Percentiles rank a stretch among this genome's conserved stretches.
Conservation (phyloP, 2,113 vertebrate genomes). For the Alces alces region DNA sequence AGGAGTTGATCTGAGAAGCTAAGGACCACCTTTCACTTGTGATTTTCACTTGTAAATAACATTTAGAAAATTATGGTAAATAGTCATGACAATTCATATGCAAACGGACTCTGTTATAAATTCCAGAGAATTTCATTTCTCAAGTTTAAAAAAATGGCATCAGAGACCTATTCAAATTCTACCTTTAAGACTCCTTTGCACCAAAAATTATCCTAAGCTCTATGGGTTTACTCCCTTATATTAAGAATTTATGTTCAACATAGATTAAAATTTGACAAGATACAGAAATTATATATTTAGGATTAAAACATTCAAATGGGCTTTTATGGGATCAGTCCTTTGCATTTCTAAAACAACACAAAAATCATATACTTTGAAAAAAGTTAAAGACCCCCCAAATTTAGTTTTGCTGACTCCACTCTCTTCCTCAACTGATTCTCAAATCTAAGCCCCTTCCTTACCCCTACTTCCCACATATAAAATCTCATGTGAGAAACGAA, state of each 20-base stretch:
- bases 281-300: neutral
- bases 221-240: neutral
- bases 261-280: neutral
- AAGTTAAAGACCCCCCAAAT: neutral
- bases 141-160: neutral
- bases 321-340: neutral
- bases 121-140: neutral
- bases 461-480: neutral
- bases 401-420: neutral
- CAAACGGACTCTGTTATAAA: neutral
- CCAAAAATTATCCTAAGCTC: neutral
- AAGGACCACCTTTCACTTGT: neutral
- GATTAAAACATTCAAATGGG: neutral
- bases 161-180: neutral
- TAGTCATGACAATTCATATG: neutral
- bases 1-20: neutral
- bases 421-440: neutral
- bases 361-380: neutral
- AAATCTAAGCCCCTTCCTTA: neutral
- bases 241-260: neutral
- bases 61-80: neutral
- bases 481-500: neutral
- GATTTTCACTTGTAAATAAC: neutral
- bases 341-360: neutral
- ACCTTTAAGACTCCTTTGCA: neutral